phyloP scores from a whole-genome alignment of 2,797 vertebrate genomes.

The Catostomus latipinnis region DNA sequence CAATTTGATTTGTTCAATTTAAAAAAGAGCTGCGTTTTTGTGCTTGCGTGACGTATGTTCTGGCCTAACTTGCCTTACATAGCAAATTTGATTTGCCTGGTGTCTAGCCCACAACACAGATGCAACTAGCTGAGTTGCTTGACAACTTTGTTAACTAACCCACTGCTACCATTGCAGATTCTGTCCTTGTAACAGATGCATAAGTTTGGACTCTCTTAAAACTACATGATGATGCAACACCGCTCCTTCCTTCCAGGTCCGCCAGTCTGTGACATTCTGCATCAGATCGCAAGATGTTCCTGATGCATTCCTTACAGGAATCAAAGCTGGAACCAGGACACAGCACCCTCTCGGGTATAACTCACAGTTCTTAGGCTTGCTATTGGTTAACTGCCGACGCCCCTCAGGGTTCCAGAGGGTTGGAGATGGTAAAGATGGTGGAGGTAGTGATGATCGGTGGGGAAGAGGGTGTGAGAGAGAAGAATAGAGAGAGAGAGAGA shows the following conservation, averaged over 20 bases:
- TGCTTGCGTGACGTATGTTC: slow-evolving; percentile 9
- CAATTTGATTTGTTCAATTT: no score
- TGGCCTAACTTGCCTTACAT: slow-evolving; percentile 3
- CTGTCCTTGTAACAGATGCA: not conserved
- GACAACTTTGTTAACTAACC: not conserved
- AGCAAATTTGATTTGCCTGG: not conserved
- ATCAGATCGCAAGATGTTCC: not conserved
- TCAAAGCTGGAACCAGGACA: not conserved
- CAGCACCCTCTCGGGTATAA: slow-evolving; percentile 8
- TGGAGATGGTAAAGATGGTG: slow-evolving; percentile 49
- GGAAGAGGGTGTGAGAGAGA: not conserved
- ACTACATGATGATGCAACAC: not conserved
- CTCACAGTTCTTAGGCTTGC: slow-evolving; percentile 40
- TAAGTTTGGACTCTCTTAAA: not conserved
- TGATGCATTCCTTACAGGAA: slow-evolving; percentile 1
- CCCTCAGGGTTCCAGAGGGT: slow-evolving; percentile 19
- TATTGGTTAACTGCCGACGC: slow-evolving; percentile 24
- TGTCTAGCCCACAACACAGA: not conserved
- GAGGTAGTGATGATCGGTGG: slow-evolving; percentile 46
- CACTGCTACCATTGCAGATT: not conserved
- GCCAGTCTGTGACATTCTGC: not conserved
- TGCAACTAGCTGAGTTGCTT: not conserved
- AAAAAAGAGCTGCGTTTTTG: not conserved
- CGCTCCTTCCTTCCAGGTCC: not conserved
- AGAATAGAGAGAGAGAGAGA: not conserved